Percentiles rank a stretch among this genome's conserved stretches.
phyloP scores from a whole-genome alignment of 2,888 invertebrate genomes.

The Chrysolina oricalcia region DNA sequence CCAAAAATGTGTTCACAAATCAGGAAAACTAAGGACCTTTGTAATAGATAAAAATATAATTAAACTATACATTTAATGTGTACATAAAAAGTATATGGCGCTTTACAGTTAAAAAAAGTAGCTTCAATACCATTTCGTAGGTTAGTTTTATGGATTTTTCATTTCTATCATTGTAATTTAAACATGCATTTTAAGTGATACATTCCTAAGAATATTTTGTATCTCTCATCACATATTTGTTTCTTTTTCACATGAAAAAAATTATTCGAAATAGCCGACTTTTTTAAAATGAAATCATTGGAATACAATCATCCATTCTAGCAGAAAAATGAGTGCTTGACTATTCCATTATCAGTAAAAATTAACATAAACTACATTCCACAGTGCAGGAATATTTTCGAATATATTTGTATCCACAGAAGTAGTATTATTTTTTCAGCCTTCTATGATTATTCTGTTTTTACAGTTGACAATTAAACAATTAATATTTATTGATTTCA shows the following conservation, averaged over 20 bases:
- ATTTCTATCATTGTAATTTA: conserved; percentile 53
- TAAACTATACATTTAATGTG: conserved; percentile 63
- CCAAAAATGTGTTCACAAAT: conserved; percentile 56
- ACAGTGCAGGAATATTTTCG: background rate
- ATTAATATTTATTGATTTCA: too few species aligned
- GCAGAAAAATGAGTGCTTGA: conserved; percentile 59
- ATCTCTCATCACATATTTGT: conserved; percentile 49
- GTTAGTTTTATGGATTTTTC: conserved; percentile 56
- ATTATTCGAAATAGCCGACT: conserved; percentile 34
- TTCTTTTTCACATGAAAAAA: conserved; percentile 41
- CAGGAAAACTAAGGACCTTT: conserved; percentile 62
- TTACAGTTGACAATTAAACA: too few species aligned
- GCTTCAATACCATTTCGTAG: conserved; percentile 65
- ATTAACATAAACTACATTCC: conserved; percentile 57
- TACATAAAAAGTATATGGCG: conserved; percentile 67
- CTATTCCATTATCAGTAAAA: conserved; percentile 51
- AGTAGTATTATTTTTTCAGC: too few species aligned
- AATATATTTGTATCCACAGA: background rate
- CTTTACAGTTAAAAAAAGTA: conserved; percentile 64
- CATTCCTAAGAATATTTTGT: conserved; percentile 62
- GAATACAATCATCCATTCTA: conserved; percentile 62
- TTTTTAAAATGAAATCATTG: conserved; percentile 45
- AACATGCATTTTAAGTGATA: conserved; percentile 64
- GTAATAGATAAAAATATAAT: conserved; percentile 57
- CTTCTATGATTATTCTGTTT: too few species aligned